Base-by-base conservation (phyloP, 2,113 vertebrate genomes). In the Salvelinus fontinalis region DNA sequence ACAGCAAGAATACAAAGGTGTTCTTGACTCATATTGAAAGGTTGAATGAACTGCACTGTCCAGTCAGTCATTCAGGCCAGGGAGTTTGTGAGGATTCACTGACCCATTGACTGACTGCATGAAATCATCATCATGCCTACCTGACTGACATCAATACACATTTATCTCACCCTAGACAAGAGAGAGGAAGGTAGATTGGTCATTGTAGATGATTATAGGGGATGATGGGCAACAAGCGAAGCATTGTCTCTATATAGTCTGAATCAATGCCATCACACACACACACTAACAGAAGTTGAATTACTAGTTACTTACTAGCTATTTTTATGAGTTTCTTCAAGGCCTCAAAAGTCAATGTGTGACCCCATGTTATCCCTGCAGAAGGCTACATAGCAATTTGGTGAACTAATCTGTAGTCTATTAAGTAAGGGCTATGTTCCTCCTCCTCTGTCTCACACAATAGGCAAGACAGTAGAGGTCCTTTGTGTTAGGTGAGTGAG, bases 121-220 rank as follows among this genome's bases (percentile, higher is more conserved):
- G 85, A 87, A 54, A 80, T 87, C 89, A 80, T 87, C 89, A 90
- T 92, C 89, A 89, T 86, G 29, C 16, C 31, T 85, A 90, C 83
- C 88, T 89, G 83, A 84, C 84, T 83, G 85, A 87, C 86, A 89
- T 89, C 88, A 87, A 87, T 90, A 82, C 85, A 82, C 89, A 89
- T 91, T 87, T 87, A 82, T 87, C 88, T 86, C 81, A 88, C 88
- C 87, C 78, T 80, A 26, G 87, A 87, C 86, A 22, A 70, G 39
- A 16, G 39, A 11, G 39, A 11, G 9, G 7, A 22, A 22, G 51
- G 49, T 59, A 22, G 27, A 48, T 31, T n/a, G 60, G 57, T 49
- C 20, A 16, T 49, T 48, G 34, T 66, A 49, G 54, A n/a, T 69
- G 64, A 80, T 13, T 65, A 60, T 31, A 48, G 34, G 39, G 48